Base-by-base conservation (phyloP, 2,113 vertebrate genomes). In the Diadophis punctatus region DNA sequence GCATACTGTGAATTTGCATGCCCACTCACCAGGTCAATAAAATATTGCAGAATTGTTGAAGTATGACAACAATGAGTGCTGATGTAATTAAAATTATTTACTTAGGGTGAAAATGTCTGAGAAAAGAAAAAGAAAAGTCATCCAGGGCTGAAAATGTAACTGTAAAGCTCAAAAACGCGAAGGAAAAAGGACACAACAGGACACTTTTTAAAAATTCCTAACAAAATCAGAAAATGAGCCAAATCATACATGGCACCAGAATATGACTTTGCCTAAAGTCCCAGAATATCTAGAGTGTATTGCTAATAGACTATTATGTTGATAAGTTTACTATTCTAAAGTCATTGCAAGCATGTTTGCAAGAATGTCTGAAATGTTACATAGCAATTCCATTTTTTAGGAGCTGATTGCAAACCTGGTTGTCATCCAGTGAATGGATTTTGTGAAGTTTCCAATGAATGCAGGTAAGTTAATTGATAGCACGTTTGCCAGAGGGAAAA, bases 341-440 rank as follows among this genome's bases (percentile, higher is more conserved):
- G 68, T 39, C 68, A 43, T 80, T 80, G 18, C 18, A 80, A 34
- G 9, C 34, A 80, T 51, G 0, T 23, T 3, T 86, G 25, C 87
- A n/a, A n/a, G 90, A 34, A 60, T 92, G 94, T 93, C 93, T 91
- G 90, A 89, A 46, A 20, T 92, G 92, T 95, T 49, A 90, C 86
- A 8, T 52, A 52, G 30, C n/a, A 92, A 92, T 96, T 94, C 51
- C 96, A 88, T 51, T 94, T 96, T 97, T 56, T 92, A 99, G 98
- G 97, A 3, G 94, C 98, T 97, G 98, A 97, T 88, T 99, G 99
- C 96, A 97, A 94, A 88, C 96, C 96, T 27, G 97, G 97, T 93
- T 99, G 99, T 95, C 98, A 98, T 96, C 97, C 97, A 89, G 95
- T 98, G 93, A 98, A 98, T 94, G 99, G 99, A 93, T 98, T 98